These are phyloP conservation scores for Luperina testacea DNA, from an alignment of 2,888 invertebrate genomes.

Conservation along the genomic window DNA sequence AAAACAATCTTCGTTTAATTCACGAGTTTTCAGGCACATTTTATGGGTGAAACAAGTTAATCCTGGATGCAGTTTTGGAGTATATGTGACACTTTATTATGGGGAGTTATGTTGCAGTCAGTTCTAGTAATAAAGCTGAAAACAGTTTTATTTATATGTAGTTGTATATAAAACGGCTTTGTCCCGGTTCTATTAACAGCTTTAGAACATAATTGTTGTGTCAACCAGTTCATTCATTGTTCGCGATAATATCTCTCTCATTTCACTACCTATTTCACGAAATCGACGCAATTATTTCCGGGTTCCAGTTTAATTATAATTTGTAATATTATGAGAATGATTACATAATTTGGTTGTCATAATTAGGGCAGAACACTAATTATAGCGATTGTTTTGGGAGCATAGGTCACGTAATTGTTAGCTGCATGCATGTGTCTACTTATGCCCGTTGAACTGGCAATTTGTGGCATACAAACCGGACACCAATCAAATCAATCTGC, in stretches of 20 bases:
- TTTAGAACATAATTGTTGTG: constrained; percentile 32
- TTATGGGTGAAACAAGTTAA: constrained; percentile 53
- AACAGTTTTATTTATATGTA: constrained; percentile 23
- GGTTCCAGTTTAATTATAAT: constrained; percentile 40
- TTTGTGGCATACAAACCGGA: constrained; percentile 20
- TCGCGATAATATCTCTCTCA: constrained; percentile 32
- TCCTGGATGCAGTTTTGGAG: constrained; percentile 37
- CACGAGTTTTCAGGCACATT: constrained; percentile 61
- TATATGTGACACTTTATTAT: constrained; percentile 8
- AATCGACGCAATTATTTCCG: constrained; percentile 39
- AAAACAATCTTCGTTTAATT: constrained; percentile 74
- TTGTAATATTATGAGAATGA: constrained; percentile 28
- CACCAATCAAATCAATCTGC: constrained; percentile 21
- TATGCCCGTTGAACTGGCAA: constrained; percentile 26
- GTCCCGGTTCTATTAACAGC: constrained; percentile 12
- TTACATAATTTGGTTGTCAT: constrained; percentile 27
- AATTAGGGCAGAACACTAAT: constrained; percentile 37
- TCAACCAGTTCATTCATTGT: constrained; percentile 31
- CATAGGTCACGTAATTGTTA: constrained; percentile 20
- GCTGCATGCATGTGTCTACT: constrained; percentile 21
- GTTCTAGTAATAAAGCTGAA: constrained; percentile 14
- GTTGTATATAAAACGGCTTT: constrained; percentile 1
- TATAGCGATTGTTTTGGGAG: constrained; percentile 28
- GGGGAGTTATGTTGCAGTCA: background rate
- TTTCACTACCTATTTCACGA: constrained; percentile 31